These are phyloP conservation scores for Serripes groenlandicus DNA, from an alignment of 2,888 invertebrate genomes.

Conservation along the genomic window DNA sequence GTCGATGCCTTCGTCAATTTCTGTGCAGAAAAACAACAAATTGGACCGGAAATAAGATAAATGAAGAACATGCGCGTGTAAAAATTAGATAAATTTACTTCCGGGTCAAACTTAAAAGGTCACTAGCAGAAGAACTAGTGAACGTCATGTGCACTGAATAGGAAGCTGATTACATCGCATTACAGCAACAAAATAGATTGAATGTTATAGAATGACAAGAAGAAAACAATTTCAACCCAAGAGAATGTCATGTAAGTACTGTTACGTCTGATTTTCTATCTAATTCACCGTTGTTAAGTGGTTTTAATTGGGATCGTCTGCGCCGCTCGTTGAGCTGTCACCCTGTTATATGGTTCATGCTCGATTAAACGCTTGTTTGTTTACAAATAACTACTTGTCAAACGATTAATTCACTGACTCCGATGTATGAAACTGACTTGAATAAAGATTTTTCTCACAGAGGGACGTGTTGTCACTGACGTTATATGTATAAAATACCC, in stretches of 20 bases:
- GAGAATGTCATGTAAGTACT: constrained; percentile 82
- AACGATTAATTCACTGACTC: constrained; percentile 1
- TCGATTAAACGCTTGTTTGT: constrained; percentile 67
- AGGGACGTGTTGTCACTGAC: constrained; percentile 8
- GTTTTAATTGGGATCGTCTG: constrained; percentile 4
- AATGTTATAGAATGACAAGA: constrained; percentile 79
- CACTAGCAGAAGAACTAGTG: constrained; percentile 70
- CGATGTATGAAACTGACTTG: background rate
- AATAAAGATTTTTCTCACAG: background rate
- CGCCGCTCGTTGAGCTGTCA: constrained; percentile 9
- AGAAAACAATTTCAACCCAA: constrained; percentile 89
- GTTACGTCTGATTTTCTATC: constrained; percentile 27
- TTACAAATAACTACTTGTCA: constrained; percentile 56
- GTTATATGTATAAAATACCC: background rate
- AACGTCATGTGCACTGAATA: constrained; percentile 56
- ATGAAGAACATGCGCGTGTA: constrained; percentile 71
- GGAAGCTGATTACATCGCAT: constrained; percentile 45
- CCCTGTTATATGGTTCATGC: constrained; percentile 28
- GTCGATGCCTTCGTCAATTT: constrained; percentile 57
- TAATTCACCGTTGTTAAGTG: background rate
- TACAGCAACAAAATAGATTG: constrained; percentile 44
- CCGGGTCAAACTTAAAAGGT: constrained; percentile 74
- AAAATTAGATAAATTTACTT: constrained; percentile 65
- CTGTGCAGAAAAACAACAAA: too few relatives aligned
- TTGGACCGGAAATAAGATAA: constrained; percentile 36